phyloP scores from a whole-genome alignment of 2,888 invertebrate genomes.

The Gibbula magus region DNA sequence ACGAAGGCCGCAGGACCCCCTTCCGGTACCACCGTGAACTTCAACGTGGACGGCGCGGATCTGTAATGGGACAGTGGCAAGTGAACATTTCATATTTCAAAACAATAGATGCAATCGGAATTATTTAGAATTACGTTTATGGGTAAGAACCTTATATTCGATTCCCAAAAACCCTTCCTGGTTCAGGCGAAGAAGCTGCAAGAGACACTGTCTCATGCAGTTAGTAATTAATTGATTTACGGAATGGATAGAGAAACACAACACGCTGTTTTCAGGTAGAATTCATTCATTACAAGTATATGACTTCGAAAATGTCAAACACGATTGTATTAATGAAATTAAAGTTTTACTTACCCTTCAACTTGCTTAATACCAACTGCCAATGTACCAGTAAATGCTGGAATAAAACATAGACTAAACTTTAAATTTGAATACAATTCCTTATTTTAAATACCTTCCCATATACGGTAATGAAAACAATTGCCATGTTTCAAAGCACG shows the following conservation, averaged over 20 bases:
- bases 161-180: no score
- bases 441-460: no score
- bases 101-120: no score
- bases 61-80: not conserved
- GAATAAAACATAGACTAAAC: not conserved
- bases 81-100: no score
- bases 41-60: conserved; percentile 2
- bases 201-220: no score
- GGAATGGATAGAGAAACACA: not conserved
- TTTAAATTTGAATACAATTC: not conserved
- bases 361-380: conserved; percentile 17
- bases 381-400: conserved; percentile 28
- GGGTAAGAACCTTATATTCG: no score
- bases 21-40: conserved; percentile 27
- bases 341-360: not conserved
- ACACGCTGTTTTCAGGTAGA: not conserved
- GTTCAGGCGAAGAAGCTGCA: no score
- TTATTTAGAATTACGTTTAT: no score
- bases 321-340: not conserved
- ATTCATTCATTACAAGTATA: not conserved
- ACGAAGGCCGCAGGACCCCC: conserved; percentile 15
- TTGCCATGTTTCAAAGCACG: no score
- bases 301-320: not conserved
- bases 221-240: no score
- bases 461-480: no score